Percentiles rank a stretch among this genome's conserved stretches.
These are phyloP conservation scores for Spatulosminthurus flaviceps DNA, from an alignment of 2,888 invertebrate species.

Conservation along the genomic window DNA sequence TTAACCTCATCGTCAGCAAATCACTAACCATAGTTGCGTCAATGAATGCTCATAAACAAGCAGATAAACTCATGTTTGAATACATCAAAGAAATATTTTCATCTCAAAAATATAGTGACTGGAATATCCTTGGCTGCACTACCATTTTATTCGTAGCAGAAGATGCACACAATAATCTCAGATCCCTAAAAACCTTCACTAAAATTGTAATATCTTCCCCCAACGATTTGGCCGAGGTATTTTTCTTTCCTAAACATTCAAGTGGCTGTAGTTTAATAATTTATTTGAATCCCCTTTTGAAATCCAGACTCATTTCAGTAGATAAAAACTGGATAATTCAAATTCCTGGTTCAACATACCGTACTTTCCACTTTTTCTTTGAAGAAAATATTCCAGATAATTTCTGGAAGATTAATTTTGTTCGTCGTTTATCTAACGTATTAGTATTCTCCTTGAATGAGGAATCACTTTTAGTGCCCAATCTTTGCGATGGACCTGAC, in stretches of 20 bases:
- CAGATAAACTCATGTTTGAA: too few relatives aligned
- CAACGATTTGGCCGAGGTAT: too few relatives aligned
- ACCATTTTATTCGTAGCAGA: too few relatives aligned
- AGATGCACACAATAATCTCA: too few relatives aligned
- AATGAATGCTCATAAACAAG: too few relatives aligned
- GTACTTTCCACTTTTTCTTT: not conserved
- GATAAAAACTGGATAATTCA: not conserved
- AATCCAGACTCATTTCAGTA: not conserved
- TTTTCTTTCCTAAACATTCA: not conserved
- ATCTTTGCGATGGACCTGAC: not conserved
- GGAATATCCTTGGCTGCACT: too few relatives aligned
- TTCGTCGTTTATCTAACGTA: conserved; percentile 3
- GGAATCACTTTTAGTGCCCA: not conserved
- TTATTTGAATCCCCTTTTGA: not conserved
- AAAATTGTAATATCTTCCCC: too few relatives aligned
- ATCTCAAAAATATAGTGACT: too few relatives aligned
- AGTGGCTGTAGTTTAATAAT: not conserved
- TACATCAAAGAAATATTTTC: too few relatives aligned
- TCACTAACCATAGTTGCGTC: too few relatives aligned
- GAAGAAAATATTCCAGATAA: not conserved
- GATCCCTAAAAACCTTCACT: too few relatives aligned
- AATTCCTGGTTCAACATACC: not conserved
- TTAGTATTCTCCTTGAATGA: not conserved
- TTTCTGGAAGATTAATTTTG: not conserved
- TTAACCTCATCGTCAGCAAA: too few relatives aligned